Percentiles rank a stretch among this genome's conserved stretches.
phyloP scores from a whole-genome alignment of 2,113 vertebrate genomes.

The Uropsilus gracilis region DNA sequence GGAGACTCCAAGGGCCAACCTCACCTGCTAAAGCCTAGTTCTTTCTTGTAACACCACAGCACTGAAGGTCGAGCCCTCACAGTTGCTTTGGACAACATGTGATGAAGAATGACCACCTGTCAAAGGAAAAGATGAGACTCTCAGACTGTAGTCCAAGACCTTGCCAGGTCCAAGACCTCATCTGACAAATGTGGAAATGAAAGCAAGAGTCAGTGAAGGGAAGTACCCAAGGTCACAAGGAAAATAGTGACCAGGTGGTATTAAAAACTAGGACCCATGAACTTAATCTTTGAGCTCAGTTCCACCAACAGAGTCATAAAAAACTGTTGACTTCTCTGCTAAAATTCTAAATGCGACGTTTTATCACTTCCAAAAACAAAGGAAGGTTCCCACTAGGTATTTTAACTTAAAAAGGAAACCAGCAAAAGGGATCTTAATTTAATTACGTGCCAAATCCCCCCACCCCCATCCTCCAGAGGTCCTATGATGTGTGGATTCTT shows the following conservation, averaged over 20 bases:
- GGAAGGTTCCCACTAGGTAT: neutral
- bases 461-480: neutral
- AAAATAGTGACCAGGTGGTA: neutral
- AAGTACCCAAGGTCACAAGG: neutral
- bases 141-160: neutral
- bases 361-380: neutral
- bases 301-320: neutral
- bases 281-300: neutral
- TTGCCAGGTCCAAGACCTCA: neutral
- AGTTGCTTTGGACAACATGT: slow-evolving; percentile 97
- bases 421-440: neutral
- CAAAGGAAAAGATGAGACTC: slow-evolving; percentile 32
- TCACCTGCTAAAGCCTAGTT: slow-evolving; percentile 98
- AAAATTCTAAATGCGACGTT: neutral
- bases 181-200: neutral
- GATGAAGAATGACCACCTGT: slow-evolving; percentile 98
- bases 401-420: neutral
- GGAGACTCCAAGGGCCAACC: neutral
- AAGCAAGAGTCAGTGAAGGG: neutral
- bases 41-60: slow-evolving; percentile 98
- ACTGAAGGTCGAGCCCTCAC: slow-evolving; percentile 96
- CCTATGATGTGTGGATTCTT: neutral
- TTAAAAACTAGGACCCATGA: neutral
- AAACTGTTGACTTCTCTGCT: neutral
- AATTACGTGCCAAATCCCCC: neutral